Conservation (phyloP, 2,888 invertebrate species). For the Elmis aenea region DNA sequence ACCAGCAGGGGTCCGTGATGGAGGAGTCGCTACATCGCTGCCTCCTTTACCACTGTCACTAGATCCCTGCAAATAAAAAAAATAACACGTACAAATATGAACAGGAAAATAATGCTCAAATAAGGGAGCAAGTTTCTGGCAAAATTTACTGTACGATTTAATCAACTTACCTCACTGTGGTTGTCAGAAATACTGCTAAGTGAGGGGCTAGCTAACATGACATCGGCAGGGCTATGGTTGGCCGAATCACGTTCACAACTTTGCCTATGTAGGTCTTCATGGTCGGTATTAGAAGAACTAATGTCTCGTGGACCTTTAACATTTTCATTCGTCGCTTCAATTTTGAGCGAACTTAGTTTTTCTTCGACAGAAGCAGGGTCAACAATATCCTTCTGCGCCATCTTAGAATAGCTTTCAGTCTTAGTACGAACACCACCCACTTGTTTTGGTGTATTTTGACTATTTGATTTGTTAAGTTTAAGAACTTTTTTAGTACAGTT, state of each 20-base stretch:
- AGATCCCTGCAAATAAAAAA: conserved; percentile 56
- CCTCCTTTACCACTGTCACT: conserved; percentile 81
- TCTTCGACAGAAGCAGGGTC: conserved; percentile 10
- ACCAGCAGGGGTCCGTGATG: conserved; percentile 50
- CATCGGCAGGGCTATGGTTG: conserved; percentile 72
- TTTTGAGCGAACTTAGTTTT: conserved; percentile 13
- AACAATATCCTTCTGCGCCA: conserved; percentile 20
- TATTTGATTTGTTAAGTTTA: background rate
- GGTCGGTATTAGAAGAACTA: conserved; percentile 7
- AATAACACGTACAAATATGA: conserved; percentile 7
- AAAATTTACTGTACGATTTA: background rate
- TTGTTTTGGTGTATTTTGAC: background rate
- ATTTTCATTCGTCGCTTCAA: conserved; percentile 5
- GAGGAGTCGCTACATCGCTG: conserved; percentile 66
- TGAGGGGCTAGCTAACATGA: conserved; percentile 62
- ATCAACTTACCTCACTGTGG: conserved; percentile 54
- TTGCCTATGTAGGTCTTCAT: conserved; percentile 24
- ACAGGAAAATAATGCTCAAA: too few relatives aligned
- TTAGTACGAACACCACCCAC: conserved; percentile 1
- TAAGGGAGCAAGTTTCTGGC: too few relatives aligned
- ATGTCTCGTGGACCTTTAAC: background rate
- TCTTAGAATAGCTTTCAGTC: conserved; percentile 4
- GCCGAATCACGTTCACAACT: conserved; percentile 61
- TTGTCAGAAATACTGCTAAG: conserved; percentile 65
- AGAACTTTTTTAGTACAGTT: background rate